Evolutionary conservation across 1,140 invertebrate genomes (phyloP), one percentile per base, ranked within the genome.

Genomic region (Magallana angulata): DNA sequence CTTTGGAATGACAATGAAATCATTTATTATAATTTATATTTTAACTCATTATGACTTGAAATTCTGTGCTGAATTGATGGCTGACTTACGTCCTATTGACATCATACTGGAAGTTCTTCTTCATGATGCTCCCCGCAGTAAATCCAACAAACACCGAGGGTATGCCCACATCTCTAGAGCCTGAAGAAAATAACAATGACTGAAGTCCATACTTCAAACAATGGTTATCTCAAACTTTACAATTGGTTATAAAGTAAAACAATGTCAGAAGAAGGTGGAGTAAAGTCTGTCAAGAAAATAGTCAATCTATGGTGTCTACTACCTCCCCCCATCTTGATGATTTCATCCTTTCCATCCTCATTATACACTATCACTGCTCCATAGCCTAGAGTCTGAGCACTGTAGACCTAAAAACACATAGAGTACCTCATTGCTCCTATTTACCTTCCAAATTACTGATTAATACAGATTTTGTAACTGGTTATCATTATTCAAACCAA

Each of bases 341-440:
- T 48, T 3, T 76, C 57, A 30, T 86, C 85, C 57, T 86, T 18
- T 59, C 71, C 30, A 30, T 76, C 68, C 7, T 57, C 14, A 14
- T 86, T 86, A 30, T 86, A 76, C 56, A 86, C 57, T 16, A 86
- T 86, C 11, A 81, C 85, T 11, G 64, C 85, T n/a, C 71, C 62
- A 76, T 81, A 86, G 12, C 85, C 85, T 9, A 86, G 85, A 8
- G 18, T 80, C 64, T 80, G 64, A 80, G 85, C 85, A 84, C 30
- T 12, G 30, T 64, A 62, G 1, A 60, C 83, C 57, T 64, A 62
- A 58, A 83, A 83, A 83, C 57, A 56, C 56, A 24, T 24, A 36
- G 14, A 7, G 8, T 81, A 18, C 36, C 36, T 48, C 36, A 48
- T 48, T 48, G 36, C 36, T 48, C 5, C 2, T 48, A 48, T 48